A percentile compares a stretch with the other conserved stretches of the same genome.
These are phyloP conservation scores for Lamellibrachia columna DNA, from an alignment of 2,888 invertebrate genomes.

Conservation along the genomic window DNA sequence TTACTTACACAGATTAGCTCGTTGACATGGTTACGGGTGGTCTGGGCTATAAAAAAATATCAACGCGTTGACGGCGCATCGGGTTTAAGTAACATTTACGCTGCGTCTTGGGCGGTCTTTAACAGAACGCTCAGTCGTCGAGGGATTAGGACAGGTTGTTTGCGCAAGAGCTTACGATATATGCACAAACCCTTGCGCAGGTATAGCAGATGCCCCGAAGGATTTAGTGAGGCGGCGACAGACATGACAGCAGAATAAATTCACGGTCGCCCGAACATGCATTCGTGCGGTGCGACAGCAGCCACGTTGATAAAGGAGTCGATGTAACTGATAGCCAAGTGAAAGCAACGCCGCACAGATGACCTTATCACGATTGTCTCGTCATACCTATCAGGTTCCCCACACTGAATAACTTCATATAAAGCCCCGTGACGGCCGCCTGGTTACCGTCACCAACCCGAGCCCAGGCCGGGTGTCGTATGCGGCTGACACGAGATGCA, in stretches of 20 bases:
- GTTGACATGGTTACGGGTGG: not conserved
- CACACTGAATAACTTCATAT: conserved; percentile 12
- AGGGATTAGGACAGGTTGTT: not conserved
- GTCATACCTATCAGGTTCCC: not conserved
- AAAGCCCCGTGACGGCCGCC: not conserved
- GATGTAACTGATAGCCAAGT: conserved; percentile 1
- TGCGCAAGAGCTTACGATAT: not conserved
- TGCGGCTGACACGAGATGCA: not conserved
- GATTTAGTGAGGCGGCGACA: not conserved
- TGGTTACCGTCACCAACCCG: not conserved
- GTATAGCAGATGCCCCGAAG: not conserved
- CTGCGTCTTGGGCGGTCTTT: not conserved
- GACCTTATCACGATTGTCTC: conserved; percentile 10
- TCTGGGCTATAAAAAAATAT: not conserved
- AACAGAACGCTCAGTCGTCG: not conserved
- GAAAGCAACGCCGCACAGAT: not conserved
- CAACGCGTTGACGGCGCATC: not conserved
- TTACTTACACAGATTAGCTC: not conserved
- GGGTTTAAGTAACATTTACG: not conserved
- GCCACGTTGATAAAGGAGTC: not conserved
- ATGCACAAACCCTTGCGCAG: not conserved
- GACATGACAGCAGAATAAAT: not conserved
- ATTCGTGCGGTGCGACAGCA: not conserved
- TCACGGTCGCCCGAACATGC: not conserved
- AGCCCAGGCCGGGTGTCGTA: not conserved